Percentiles rank a stretch among this genome's conserved stretches.
Conservation (phyloP, 2,797 vertebrate species). For the Tapera naevia region DNA sequence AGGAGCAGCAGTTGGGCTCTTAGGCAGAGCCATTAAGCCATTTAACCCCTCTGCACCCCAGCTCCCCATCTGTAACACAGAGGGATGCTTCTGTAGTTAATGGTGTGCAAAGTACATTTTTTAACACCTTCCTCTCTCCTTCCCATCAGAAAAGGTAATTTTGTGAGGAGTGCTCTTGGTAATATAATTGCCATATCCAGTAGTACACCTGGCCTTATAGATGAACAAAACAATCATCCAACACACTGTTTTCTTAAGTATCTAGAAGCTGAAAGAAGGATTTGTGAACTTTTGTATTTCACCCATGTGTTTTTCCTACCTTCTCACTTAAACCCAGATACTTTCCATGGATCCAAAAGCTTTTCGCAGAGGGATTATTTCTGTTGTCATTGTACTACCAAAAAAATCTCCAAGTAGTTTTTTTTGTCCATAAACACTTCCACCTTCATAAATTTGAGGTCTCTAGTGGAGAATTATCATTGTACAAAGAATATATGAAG, state of each 20-base stretch:
- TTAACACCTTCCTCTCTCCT: not conserved
- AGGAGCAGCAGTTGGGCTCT: not conserved
- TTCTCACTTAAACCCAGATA: not conserved
- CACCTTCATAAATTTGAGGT: not conserved
- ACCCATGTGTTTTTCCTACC: not conserved
- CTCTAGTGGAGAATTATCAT: not conserved
- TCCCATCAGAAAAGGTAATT: rapidly evolving
- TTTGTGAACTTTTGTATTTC: not conserved
- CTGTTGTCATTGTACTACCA: not conserved
- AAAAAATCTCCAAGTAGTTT: not conserved
- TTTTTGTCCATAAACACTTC: not conserved
- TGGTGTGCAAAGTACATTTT: not conserved
- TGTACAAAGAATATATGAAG: not conserved
- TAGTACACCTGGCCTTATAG: not conserved
- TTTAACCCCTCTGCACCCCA: not conserved
- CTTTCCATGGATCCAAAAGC: not conserved
- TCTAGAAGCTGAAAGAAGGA: not conserved
- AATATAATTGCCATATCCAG: not conserved
- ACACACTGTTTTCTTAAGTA: not conserved
- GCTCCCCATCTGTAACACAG: not conserved
- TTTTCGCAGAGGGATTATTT: not conserved
- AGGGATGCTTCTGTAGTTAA: not conserved
- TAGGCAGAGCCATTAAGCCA: not conserved
- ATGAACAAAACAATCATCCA: not conserved
- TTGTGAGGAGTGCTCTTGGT: not conserved